A percentile compares a stretch with the other conserved stretches of the same genome.
These are phyloP conservation scores for Gastracanthus pulcherrimus DNA, from an alignment of 2,888 invertebrate species.

Conservation along the genomic window DNA sequence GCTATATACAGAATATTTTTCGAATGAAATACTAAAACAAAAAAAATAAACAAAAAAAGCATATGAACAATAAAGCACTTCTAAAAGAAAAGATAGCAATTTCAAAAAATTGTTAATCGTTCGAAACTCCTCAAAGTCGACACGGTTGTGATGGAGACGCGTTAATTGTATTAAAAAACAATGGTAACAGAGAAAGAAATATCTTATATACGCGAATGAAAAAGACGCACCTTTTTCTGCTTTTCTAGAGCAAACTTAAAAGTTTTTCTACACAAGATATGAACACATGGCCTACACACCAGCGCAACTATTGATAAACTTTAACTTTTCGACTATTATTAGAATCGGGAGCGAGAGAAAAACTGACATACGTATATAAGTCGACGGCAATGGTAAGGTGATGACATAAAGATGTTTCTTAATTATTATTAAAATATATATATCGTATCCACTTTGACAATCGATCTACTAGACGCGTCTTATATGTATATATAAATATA, in stretches of 20 bases:
- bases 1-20: constrained; percentile 38
- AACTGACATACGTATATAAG: constrained; percentile 35
- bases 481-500: constrained; percentile 51
- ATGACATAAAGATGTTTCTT: constrained; percentile 1
- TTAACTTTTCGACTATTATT: constrained; percentile 50
- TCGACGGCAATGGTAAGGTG: neutral
- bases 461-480: constrained; percentile 65
- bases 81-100: constrained; percentile 27
- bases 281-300: constrained; percentile 50
- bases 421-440: constrained; percentile 47
- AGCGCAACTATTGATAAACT: constrained; percentile 45
- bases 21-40: constrained; percentile 21
- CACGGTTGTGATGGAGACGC: constrained; percentile 38
- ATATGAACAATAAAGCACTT: constrained; percentile 42
- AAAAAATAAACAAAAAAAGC: neutral
- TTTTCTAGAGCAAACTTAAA: constrained; percentile 38
- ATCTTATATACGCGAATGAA: constrained; percentile 1
- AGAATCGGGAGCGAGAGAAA: constrained; percentile 10
- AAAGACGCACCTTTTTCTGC: constrained; percentile 42
- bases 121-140: constrained; percentile 15
- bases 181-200: no score
- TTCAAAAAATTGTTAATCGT: constrained; percentile 13
- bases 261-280: constrained; percentile 53
- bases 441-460: constrained; percentile 71
- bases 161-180: constrained; percentile 23